Percentiles rank a stretch among this genome's conserved stretches.
Evolutionary conservation across 2,113 vertebrate genomes (phyloP).

Genomic region (Elgaria multicarinata): DNA sequence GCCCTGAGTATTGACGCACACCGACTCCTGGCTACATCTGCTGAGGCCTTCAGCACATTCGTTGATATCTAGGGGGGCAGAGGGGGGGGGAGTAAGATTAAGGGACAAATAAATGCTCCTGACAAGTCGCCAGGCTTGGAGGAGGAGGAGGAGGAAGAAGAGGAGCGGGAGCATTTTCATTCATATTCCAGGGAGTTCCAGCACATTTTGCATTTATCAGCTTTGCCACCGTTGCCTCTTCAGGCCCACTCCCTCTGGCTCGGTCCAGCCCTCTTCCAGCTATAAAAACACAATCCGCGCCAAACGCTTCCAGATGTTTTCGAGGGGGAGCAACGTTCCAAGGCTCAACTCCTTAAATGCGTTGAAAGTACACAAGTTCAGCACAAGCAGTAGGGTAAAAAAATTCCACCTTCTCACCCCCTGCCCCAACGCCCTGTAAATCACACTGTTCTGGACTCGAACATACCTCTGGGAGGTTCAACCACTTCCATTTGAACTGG

Average conservation of each 20-base stretch:
- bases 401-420: neutral
- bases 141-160: no score
- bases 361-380: neutral
- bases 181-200: neutral
- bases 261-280: neutral
- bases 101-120: neutral
- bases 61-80: constrained; percentile 78
- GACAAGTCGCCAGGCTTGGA: no score
- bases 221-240: neutral
- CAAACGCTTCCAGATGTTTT: constrained; percentile 22
- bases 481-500: neutral
- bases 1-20: constrained; percentile 84
- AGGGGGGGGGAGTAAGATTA: neutral
- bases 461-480: neutral
- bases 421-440: neutral
- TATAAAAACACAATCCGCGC: neutral
- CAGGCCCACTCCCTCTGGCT: neutral
- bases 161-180: neutral
- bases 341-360: neutral
- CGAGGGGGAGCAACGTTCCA: neutral
- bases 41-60: constrained; percentile 80
- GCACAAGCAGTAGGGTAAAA: no score
- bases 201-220: neutral
- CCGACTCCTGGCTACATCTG: constrained; percentile 78
- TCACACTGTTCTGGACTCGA: neutral